Evolutionary conservation across 2,113 vertebrate genomes (phyloP), one percentile per base, ranked within the genome.

Genomic region (Syrmaticus mikado): DNA sequence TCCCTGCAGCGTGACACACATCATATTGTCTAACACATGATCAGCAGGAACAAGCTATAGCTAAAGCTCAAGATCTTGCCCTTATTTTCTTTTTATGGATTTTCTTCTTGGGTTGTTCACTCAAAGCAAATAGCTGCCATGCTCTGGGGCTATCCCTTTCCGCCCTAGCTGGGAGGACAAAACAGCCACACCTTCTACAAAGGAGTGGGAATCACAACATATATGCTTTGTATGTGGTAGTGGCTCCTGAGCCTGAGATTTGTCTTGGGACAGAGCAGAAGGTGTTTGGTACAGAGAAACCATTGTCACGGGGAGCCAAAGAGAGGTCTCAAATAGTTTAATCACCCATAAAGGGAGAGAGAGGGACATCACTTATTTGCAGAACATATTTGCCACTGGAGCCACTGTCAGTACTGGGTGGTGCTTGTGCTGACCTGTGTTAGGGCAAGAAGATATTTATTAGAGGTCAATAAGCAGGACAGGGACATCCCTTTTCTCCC

Each of bases 71-170:
- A 58, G 36, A 89, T 4, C 8, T 71, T 91, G 24, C 28, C 72
- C 34, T 87, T 4, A 14, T 89, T 91, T 76, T 66, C 41, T 80
- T 53, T 6, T 82, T 67, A 61, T 8, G 13, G 41, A 40, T 93
- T 87, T 93, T 87, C 32, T 67, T 71, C n/a, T 60, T 83, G 85
- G 27, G 20, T 52, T 87, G 36, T 71, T 91, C 55, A 24, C 28
- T 92, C 89, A 67, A 66, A 66, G 41, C 9, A 38, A 65, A 30
- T 34, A 87, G 67, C 25, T 92, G 41, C 45, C 32, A 3, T 22
- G 24, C 22, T 78, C 36, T 17, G 8, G 27, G 13, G 11, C 15
- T 18, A 65, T 28, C 11, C 3, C 55, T 34, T 73, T 62, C 34
- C 85, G 60, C 27, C 57, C 45, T 52, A 61, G 19, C n/a, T 66